Evolutionary conservation across 2,888 invertebrate genomes (phyloP).

Genomic region (Ectemnius lituratus): DNA sequence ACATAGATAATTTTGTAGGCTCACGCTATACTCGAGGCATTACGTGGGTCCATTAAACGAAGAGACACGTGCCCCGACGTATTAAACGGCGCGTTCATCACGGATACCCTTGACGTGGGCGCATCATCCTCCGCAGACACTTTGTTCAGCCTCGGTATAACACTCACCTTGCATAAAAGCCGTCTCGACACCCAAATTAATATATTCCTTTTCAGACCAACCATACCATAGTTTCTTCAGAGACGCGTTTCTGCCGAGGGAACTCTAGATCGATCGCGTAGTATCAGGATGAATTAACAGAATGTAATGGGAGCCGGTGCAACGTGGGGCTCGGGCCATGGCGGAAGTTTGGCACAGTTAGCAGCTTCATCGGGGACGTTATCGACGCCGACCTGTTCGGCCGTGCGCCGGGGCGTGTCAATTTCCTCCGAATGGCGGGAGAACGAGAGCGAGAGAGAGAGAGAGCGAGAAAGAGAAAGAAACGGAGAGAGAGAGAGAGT

Average conservation of each 20-base stretch:
- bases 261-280: not conserved
- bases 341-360: constrained; percentile 61
- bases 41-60: not conserved
- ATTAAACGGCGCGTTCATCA: not conserved
- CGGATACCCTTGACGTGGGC: constrained; percentile 6
- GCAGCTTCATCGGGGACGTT: constrained; percentile 39
- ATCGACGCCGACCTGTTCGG: constrained; percentile 46
- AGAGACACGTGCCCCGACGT: not conserved
- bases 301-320: constrained; percentile 29
- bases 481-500: not conserved
- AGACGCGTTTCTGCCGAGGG: too few relatives aligned
- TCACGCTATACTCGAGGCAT: not conserved
- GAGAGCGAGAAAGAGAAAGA: not conserved
- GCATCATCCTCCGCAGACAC: not conserved
- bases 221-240: too few relatives aligned
- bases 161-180: too few relatives aligned
- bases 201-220: too few relatives aligned
- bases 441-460: not conserved
- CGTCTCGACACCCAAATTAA: too few relatives aligned
- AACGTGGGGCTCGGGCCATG: constrained; percentile 43
- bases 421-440: constrained; percentile 40
- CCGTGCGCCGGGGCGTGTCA: constrained; percentile 50
- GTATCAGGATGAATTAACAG: constrained; percentile 35
- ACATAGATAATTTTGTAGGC: constrained; percentile 1
- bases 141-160: not conserved